phyloP scores from a whole-genome alignment of 1,140 invertebrate species.

The Dendrolimus punctatus region DNA sequence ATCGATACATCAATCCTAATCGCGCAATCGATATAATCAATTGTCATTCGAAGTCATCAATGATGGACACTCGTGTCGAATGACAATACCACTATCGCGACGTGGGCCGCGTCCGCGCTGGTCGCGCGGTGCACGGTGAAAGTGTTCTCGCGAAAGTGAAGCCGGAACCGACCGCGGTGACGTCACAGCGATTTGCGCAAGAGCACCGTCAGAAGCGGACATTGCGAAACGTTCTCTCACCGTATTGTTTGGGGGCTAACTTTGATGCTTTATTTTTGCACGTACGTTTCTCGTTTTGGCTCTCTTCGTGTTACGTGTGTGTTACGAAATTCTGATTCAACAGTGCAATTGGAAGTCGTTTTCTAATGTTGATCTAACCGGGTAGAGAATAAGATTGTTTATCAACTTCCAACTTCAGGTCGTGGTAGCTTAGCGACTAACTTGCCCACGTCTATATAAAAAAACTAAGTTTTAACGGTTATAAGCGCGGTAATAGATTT shows the following conservation, averaged over 20 bases:
- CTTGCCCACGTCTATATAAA: too few species aligned
- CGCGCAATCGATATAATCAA: too few species aligned
- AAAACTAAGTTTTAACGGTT: too few species aligned
- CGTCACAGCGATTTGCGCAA: slow-evolving; percentile 63
- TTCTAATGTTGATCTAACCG: too few species aligned
- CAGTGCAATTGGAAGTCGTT: too few species aligned
- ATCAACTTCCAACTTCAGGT: too few species aligned
- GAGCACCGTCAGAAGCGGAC: slow-evolving; percentile 28
- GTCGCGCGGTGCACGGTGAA: slow-evolving; percentile 40
- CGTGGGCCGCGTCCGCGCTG: slow-evolving; percentile 22
- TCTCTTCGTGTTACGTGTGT: slow-evolving; percentile 11
- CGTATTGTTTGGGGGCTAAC: slow-evolving; percentile 22
- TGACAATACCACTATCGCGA: slow-evolving; percentile 16
- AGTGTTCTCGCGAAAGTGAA: slow-evolving; percentile 66
- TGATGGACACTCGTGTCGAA: slow-evolving; percentile 13
- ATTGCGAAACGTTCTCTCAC: slow-evolving; percentile 51
- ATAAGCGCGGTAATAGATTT: too few species aligned
- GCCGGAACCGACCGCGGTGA: slow-evolving; percentile 56
- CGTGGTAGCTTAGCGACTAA: too few species aligned
- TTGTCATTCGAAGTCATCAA: too few species aligned
- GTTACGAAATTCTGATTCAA: slow-evolving; percentile 6
- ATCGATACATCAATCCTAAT: too few species aligned
- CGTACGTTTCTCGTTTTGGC: not conserved
- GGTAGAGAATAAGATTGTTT: too few species aligned
- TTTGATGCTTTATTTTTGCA: slow-evolving; percentile 13